A percentile compares a stretch with the other conserved stretches of the same genome.
Conservation (phyloP, 1,140 invertebrate genomes). For the Danaus melanippus region DNA sequence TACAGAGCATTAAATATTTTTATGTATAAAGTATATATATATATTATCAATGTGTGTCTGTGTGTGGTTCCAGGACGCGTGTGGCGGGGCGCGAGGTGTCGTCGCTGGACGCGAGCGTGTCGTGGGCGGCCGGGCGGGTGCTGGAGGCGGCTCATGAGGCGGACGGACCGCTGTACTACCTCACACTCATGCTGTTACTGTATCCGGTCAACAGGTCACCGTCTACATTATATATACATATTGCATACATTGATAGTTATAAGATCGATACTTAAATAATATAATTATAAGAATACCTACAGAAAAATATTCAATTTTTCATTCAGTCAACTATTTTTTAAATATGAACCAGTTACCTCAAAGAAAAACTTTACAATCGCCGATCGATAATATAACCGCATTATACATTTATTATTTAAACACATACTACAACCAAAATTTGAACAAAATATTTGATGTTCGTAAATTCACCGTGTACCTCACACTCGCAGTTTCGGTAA, state of each 20-base stretch:
- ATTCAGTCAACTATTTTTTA: neutral
- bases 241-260: neutral
- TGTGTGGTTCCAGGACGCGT: constrained; percentile 75
- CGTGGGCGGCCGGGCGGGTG: constrained; percentile 68
- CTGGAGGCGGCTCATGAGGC: constrained; percentile 90
- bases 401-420: too few relatives aligned
- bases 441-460: too few relatives aligned
- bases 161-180: constrained; percentile 91
- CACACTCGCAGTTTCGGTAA: too few relatives aligned
- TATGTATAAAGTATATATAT: neutral
- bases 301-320: constrained; percentile 3
- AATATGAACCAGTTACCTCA: too few relatives aligned
- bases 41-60: neutral
- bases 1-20: too few relatives aligned
- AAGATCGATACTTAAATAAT: too few relatives aligned
- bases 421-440: too few relatives aligned
- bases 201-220: constrained; percentile 77
- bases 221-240: neutral
- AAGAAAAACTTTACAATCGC: too few relatives aligned
- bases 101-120: constrained; percentile 50
- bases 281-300: too few relatives aligned
- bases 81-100: constrained; percentile 71
- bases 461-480: too few relatives aligned
- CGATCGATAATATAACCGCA: too few relatives aligned
- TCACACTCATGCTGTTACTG: constrained; percentile 84